Conservation (phyloP, 2,113 vertebrate species). For the Malurus alboscapulatus region DNA sequence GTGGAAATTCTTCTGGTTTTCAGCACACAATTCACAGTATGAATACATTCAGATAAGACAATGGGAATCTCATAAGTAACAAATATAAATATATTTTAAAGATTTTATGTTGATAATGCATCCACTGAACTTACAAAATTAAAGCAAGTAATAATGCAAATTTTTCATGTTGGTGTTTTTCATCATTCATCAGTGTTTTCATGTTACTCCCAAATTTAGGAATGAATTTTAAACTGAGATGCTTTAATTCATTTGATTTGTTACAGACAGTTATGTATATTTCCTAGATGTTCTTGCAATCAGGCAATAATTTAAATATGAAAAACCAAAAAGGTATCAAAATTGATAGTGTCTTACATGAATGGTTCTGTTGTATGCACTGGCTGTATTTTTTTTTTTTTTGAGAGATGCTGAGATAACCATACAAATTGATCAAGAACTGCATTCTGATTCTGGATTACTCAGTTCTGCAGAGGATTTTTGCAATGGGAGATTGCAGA, state of each 20-base stretch:
- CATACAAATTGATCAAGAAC: not conserved
- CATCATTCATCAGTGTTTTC: not conserved
- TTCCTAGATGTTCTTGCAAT: not conserved
- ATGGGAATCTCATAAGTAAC: not conserved
- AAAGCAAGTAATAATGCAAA: not conserved
- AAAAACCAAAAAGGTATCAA: fast-evolving
- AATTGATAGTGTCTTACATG: not conserved
- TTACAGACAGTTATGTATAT: not conserved
- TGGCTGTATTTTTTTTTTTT: not conserved
- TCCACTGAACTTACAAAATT: not conserved
- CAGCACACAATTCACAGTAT: not conserved
- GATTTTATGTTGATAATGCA: not conserved
- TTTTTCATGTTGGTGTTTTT: not conserved
- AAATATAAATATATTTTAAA: not conserved
- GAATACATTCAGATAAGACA: not conserved
- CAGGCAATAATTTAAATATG: not conserved
- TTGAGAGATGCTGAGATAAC: not conserved
- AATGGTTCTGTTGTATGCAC: not conserved
- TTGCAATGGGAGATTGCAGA: not conserved
- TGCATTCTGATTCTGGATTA: not conserved
- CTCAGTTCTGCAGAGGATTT: not conserved
- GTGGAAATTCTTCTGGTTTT: not conserved
- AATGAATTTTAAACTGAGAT: not conserved
- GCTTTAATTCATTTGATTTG: not conserved
- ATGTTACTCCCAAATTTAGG: not conserved